Evolutionary conservation across 2,888 invertebrate genomes (phyloP).

Genomic region (Ichneumon xanthorius): DNA sequence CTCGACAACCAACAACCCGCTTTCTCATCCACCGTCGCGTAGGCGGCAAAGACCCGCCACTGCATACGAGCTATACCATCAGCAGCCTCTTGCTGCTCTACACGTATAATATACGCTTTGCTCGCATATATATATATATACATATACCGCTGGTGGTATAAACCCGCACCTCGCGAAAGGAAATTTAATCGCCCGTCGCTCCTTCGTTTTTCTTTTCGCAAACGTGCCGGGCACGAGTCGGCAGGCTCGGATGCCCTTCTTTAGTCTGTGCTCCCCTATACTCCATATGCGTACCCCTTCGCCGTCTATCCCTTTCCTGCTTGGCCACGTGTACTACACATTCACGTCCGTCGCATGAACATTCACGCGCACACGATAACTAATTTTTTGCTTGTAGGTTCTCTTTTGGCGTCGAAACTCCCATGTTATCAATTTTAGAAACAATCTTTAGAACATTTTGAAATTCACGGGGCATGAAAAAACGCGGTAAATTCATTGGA

Average conservation of each 20-base stretch:
- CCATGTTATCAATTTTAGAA: background rate
- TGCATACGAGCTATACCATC: slow-evolving; percentile 14
- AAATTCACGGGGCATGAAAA: too few relatives aligned
- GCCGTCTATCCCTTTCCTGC: slow-evolving; percentile 26
- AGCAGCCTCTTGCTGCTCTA: slow-evolving; percentile 1
- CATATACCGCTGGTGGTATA: background rate
- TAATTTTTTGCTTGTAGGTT: background rate
- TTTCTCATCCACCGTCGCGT: slow-evolving; percentile 20
- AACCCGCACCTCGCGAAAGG: slow-evolving; percentile 60
- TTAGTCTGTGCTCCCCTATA: background rate
- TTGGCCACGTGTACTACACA: slow-evolving; percentile 38
- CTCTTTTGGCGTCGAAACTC: background rate
- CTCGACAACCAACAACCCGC: slow-evolving; percentile 35
- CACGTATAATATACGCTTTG: background rate
- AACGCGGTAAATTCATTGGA: too few relatives aligned
- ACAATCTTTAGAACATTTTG: too few relatives aligned
- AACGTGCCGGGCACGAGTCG: slow-evolving; percentile 32
- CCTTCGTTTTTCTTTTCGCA: slow-evolving; percentile 36
- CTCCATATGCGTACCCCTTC: slow-evolving; percentile 45
- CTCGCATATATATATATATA: background rate
- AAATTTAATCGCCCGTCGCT: slow-evolving; percentile 74
- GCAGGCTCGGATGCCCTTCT: slow-evolving; percentile 39
- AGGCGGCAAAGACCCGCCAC: slow-evolving; percentile 24
- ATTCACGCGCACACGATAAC: background rate
- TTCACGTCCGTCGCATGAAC: background rate